A percentile compares a stretch with the other conserved stretches of the same genome.
Conservation (phyloP, 2,113 vertebrate species). For the Columba livia region DNA sequence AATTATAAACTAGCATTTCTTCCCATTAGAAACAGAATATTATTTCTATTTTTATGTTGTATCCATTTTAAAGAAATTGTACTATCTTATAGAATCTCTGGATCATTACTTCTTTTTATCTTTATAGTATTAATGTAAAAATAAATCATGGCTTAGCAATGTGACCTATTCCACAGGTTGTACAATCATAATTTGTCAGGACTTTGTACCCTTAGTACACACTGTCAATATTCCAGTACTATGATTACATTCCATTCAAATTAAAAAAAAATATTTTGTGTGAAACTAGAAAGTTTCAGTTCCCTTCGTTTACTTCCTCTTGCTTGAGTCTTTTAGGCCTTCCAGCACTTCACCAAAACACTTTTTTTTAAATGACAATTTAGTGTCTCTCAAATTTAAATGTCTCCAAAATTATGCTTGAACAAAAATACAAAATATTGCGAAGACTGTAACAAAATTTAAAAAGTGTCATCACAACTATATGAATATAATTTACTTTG, state of each 20-base stretch:
- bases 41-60: background rate
- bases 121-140: background rate
- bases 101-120: background rate
- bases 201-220: background rate
- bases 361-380: constrained; percentile 54
- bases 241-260: constrained; percentile 33
- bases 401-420: constrained; percentile 51
- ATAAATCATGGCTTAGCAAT: background rate
- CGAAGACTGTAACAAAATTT: constrained; percentile 42
- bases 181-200: background rate
- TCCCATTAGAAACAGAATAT: background rate
- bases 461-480: constrained; percentile 60
- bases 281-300: constrained; percentile 44
- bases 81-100: background rate
- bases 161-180: background rate
- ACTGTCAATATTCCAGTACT: background rate
- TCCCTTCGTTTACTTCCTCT: constrained; percentile 23
- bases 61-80: background rate
- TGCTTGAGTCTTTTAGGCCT: constrained; percentile 7
- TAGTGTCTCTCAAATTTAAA: constrained; percentile 58
- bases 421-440: constrained; percentile 68
- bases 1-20: constrained; percentile 33
- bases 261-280: constrained; percentile 22
- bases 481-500: constrained; percentile 45
- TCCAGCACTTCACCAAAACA: constrained; percentile 47